phyloP scores from a whole-genome alignment of 2,888 invertebrate genomes.

The Aleiodes leptofemur region DNA sequence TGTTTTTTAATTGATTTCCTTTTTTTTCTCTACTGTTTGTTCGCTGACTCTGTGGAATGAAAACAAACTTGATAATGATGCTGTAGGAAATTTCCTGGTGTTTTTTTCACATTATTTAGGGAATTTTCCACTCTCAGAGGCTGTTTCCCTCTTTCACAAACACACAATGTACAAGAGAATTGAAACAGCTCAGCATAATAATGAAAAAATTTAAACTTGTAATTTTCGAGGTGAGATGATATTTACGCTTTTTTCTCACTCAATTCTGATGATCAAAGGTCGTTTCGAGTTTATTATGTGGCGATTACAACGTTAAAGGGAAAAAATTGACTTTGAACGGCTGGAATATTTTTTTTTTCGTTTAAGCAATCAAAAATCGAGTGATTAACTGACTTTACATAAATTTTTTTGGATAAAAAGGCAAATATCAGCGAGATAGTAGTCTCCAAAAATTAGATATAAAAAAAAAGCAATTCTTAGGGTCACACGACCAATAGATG shows the following conservation, averaged over 20 bases:
- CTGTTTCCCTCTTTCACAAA: background rate
- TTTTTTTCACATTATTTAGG: too few species aligned
- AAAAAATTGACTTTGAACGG: constrained; percentile 36
- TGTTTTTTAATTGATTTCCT: too few species aligned
- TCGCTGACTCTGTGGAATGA: too few species aligned
- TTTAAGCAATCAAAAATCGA: background rate
- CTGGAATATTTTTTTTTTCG: constrained; percentile 1
- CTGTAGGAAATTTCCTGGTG: too few species aligned
- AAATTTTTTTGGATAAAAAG: background rate
- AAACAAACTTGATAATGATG: too few species aligned
- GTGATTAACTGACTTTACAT: background rate
- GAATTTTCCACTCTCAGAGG: constrained; percentile 5
- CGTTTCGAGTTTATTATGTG: constrained; percentile 13
- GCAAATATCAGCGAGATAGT: background rate
- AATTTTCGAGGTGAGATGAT: too few species aligned
- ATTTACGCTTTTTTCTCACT: background rate
- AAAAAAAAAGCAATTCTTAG: background rate
- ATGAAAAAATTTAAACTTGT: background rate
- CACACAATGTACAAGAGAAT: background rate
- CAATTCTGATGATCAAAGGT: constrained; percentile 12
- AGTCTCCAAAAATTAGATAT: background rate
- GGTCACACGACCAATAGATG: too few species aligned
- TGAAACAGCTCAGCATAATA: background rate
- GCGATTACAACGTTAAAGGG: constrained; percentile 14
- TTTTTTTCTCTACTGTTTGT: too few species aligned